These are phyloP conservation scores for Trachurus trachurus DNA, from an alignment of 2,797 vertebrate genomes.

Conservation along the genomic window DNA sequence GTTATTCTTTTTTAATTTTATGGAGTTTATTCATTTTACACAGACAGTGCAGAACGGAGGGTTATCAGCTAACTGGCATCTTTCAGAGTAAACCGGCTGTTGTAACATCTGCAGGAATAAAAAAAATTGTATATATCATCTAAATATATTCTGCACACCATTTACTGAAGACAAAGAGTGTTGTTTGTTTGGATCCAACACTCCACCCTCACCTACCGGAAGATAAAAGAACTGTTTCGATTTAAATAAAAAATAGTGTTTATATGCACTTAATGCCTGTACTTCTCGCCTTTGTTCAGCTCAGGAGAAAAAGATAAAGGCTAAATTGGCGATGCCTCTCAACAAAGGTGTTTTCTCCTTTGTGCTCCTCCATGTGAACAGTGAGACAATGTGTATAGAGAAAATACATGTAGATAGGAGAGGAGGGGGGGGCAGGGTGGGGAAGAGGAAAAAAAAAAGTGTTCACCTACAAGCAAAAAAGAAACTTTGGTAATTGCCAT, in stretches of 20 bases:
- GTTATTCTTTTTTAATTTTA: not conserved
- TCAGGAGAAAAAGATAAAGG: conserved; percentile 60
- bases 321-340: conserved; percentile 67
- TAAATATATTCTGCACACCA: conserved; percentile 7
- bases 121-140: not conserved
- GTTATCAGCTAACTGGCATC: not conserved
- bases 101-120: not conserved
- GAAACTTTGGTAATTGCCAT: conserved; percentile 82
- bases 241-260: conserved; percentile 46
- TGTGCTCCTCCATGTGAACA: conserved; percentile 67
- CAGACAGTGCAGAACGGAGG: not conserved
- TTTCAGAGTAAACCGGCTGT: not conserved
- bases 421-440: not conserved
- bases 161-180: conserved; percentile 13
- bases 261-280: conserved; percentile 42
- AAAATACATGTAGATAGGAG: conserved; percentile 65
- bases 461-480: conserved; percentile 83
- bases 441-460: not conserved
- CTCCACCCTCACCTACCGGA: conserved; percentile 14
- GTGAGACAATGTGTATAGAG: conserved; percentile 57
- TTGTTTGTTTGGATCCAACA: conserved; percentile 26
- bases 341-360: conserved; percentile 74
- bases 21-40: not conserved
- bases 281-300: conserved; percentile 62
- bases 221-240: conserved; percentile 41